Evolutionary conservation across 1,140 invertebrate species (phyloP).

Genomic region (Cardiocondyla obscurior): DNA sequence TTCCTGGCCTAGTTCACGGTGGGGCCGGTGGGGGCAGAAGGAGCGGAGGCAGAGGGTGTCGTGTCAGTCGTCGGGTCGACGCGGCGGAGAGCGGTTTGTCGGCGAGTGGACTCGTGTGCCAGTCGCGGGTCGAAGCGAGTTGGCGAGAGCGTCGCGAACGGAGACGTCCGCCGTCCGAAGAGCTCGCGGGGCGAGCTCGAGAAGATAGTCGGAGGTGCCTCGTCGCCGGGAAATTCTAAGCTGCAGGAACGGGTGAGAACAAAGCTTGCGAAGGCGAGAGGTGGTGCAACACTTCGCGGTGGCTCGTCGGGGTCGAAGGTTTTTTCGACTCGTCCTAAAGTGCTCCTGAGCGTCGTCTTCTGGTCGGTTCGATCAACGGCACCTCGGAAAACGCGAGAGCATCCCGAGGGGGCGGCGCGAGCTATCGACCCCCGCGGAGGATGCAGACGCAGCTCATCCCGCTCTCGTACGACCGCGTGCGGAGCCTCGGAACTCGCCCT

Average conservation of each 20-base stretch:
- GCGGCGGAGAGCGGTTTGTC: conserved; percentile 58
- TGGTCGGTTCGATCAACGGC: neutral
- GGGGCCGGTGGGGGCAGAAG: conserved; percentile 38
- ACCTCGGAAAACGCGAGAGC: neutral
- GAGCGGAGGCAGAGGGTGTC: conserved; percentile 56
- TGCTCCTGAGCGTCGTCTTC: neutral
- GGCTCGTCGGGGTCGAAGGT: neutral
- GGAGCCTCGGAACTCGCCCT: too few species aligned
- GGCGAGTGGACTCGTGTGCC: conserved; percentile 44
- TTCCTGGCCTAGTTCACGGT: conserved; percentile 43
- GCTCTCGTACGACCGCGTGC: too few species aligned
- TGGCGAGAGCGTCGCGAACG: neutral
- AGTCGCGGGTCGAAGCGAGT: neutral
- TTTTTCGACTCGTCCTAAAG: neutral
- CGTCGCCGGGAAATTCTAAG: neutral
- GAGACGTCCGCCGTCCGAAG: neutral
- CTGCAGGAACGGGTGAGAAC: too few species aligned
- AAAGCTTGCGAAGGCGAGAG: neutral
- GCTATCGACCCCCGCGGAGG: neutral
- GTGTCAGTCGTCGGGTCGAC: conserved; percentile 62
- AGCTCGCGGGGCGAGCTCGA: neutral
- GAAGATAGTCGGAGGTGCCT: neutral
- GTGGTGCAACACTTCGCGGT: neutral
- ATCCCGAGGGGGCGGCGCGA: neutral
- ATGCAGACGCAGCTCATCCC: too few species aligned